These are phyloP conservation scores for Drosophila helvetica DNA, from an alignment of 2,888 invertebrate genomes.

Conservation along the genomic window DNA sequence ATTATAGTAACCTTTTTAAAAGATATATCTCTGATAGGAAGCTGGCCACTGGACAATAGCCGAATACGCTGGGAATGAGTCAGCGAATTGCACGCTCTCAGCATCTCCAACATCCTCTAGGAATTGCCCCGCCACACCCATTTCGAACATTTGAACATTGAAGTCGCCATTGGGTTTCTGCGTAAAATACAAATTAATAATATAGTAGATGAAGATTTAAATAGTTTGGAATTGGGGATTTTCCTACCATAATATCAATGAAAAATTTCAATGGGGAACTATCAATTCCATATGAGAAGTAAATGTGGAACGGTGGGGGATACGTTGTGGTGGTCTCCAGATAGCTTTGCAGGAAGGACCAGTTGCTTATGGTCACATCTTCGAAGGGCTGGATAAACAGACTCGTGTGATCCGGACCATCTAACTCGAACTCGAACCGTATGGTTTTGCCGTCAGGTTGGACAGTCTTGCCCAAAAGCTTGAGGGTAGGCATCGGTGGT, in stretches of 20 bases:
- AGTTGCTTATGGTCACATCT: slow-evolving; percentile 64
- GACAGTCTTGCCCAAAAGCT: slow-evolving; percentile 57
- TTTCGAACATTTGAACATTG: slow-evolving; percentile 70
- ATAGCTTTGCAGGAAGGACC: slow-evolving; percentile 69
- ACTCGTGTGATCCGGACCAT: slow-evolving; percentile 74
- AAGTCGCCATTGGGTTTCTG: slow-evolving; percentile 59
- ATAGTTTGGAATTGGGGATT: background rate
- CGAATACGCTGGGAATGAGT: slow-evolving; percentile 85
- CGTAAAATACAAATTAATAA: background rate
- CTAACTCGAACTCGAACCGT: slow-evolving; percentile 64
- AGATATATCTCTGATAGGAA: background rate
- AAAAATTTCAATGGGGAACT: slow-evolving; percentile 62
- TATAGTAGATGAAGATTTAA: fast-evolving
- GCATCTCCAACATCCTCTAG: slow-evolving; percentile 83
- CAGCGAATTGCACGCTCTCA: slow-evolving; percentile 82
- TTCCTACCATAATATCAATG: slow-evolving; percentile 63
- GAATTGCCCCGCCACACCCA: slow-evolving; percentile 84
- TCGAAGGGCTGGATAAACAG: slow-evolving; percentile 68
- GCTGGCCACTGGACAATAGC: slow-evolving; percentile 84
- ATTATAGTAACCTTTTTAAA: background rate
- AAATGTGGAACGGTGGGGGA: slow-evolving; percentile 69
- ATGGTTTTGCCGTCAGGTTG: slow-evolving; percentile 44
- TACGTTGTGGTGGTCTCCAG: slow-evolving; percentile 48
- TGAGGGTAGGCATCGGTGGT: slow-evolving; percentile 58
- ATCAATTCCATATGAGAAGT: slow-evolving; percentile 66